Conservation (phyloP, 2,888 invertebrate species). For the Eurytoma adleriae region DNA sequence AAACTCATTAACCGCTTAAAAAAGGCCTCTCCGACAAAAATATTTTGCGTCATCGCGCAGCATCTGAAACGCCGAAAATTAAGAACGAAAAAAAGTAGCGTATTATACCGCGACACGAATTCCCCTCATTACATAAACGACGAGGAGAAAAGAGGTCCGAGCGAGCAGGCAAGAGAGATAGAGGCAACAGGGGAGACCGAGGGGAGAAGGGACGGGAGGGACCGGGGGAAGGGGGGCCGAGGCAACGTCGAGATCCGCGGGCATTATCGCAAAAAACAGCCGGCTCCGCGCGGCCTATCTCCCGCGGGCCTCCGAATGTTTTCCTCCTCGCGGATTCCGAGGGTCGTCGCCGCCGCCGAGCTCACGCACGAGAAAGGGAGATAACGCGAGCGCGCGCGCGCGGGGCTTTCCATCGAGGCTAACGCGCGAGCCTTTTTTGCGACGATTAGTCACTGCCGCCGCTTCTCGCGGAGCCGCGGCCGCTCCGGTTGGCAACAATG, state of each 20-base stretch:
- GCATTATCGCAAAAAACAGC: constrained; percentile 33
- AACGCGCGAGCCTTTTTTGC: constrained; percentile 60
- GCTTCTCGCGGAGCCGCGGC: not conserved
- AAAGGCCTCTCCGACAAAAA: too few relatives aligned
- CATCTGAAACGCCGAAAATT: not conserved
- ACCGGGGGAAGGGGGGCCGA: not conserved
- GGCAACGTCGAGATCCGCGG: not conserved
- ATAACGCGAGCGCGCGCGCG: not conserved
- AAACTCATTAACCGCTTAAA: too few relatives aligned
- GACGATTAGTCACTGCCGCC: constrained; percentile 64
- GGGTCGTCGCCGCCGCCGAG: constrained; percentile 40
- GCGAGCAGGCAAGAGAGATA: not conserved
- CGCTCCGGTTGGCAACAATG: not conserved
- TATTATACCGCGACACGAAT: not conserved
- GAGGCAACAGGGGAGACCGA: not conserved
- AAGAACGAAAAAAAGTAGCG: constrained; percentile 2
- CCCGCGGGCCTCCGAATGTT: constrained; percentile 34
- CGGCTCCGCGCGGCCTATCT: constrained; percentile 41
- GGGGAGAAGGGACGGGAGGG: too few relatives aligned
- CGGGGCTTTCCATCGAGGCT: constrained; percentile 40
- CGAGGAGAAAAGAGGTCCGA: not conserved
- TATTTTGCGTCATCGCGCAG: too few relatives aligned
- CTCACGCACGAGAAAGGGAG: constrained; percentile 6
- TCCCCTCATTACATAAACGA: not conserved
- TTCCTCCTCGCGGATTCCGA: constrained; percentile 56